Percentiles rank a stretch among this genome's conserved stretches.
Evolutionary conservation across 92 coral and sea anemone genomes (phyloP).

Genomic region (Parazoanthus darwini): DNA sequence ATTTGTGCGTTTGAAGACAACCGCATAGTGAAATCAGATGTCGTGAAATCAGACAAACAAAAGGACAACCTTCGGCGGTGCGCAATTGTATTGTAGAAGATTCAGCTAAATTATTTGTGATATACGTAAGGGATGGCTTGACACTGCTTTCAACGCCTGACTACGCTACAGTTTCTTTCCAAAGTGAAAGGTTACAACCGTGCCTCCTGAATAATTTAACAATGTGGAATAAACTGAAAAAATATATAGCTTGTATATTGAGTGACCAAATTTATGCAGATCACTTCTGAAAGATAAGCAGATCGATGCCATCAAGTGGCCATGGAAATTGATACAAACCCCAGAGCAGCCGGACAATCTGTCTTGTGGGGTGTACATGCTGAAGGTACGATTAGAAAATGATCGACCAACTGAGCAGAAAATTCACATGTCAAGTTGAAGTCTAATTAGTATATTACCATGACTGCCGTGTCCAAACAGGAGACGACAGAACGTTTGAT

Average conservation of each 20-base stretch:
- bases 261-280: constrained; percentile 10
- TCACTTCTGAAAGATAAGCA: constrained; percentile 28
- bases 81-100: not conserved
- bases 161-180: constrained; percentile 1
- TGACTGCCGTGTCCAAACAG: not conserved
- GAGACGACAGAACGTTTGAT: not conserved
- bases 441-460: not conserved
- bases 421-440: not conserved
- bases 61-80: constrained; percentile 10
- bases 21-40: not conserved
- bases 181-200: constrained; percentile 13
- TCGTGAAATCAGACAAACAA: constrained; percentile 11
- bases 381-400: constrained; percentile 24
- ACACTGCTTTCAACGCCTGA: constrained; percentile 1
- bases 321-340: constrained; percentile 28
- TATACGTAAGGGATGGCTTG: not conserved
- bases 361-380: constrained; percentile 24
- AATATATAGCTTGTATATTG: not conserved
- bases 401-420: not conserved
- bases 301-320: constrained; percentile 27
- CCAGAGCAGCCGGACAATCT: constrained; percentile 32
- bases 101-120: not conserved
- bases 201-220: not conserved
- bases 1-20: constrained; percentile 1
- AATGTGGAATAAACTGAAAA: no score